Evolutionary conservation across 2,888 invertebrate species (phyloP).

Genomic region (Lysandra bellargus): DNA sequence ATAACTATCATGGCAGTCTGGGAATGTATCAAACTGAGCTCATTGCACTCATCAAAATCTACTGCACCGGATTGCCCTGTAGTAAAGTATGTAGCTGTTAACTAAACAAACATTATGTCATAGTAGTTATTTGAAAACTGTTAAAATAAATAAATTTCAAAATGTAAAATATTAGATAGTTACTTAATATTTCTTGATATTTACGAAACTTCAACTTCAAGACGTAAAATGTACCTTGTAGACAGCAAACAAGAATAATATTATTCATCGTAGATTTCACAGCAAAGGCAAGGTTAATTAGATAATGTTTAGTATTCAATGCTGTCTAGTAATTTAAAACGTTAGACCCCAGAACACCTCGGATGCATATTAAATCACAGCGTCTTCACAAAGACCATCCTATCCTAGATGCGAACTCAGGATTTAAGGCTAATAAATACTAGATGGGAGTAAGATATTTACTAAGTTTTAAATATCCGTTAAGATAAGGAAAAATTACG

Average conservation of each 20-base stretch:
- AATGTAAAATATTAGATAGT: too few species aligned
- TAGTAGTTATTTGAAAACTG: too few species aligned
- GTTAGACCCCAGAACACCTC: slow-evolving; percentile 67
- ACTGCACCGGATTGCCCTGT: too few species aligned
- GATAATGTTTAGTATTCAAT: slow-evolving; percentile 58
- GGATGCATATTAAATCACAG: slow-evolving; percentile 73
- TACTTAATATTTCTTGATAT: too few species aligned
- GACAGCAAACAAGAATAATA: background rate
- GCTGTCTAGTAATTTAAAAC: slow-evolving; percentile 69
- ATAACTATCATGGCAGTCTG: too few species aligned
- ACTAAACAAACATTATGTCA: too few species aligned
- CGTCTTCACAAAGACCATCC: slow-evolving; percentile 50
- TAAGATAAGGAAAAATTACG: background rate
- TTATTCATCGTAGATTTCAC: slow-evolving; percentile 28
- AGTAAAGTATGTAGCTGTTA: too few species aligned
- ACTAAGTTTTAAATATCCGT: background rate
- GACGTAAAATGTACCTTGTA: background rate
- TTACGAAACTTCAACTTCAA: background rate
- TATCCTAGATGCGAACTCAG: slow-evolving; percentile 43
- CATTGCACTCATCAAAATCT: too few species aligned
- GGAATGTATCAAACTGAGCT: too few species aligned
- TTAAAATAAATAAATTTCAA: too few species aligned
- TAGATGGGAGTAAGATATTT: background rate
- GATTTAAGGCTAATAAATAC: background rate
- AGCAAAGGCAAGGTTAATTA: slow-evolving; percentile 52